Percentiles rank a stretch among this genome's conserved stretches.
These are phyloP conservation scores for Morpho achilles DNA, from an alignment of 2,888 invertebrate species.

Conservation along the genomic window DNA sequence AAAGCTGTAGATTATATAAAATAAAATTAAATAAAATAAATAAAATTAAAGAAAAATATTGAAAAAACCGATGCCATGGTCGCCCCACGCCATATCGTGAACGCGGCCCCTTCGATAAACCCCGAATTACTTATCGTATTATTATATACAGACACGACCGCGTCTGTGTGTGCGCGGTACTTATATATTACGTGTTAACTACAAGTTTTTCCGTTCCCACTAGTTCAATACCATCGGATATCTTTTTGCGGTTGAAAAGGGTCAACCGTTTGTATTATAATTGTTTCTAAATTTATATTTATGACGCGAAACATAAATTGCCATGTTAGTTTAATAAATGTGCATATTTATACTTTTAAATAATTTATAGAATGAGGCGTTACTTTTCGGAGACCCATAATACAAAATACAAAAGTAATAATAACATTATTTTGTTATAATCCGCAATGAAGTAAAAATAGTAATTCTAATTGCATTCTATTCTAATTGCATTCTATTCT, in stretches of 20 bases:
- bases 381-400: too few relatives aligned
- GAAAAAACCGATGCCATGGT: constrained; percentile 32
- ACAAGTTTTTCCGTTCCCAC: constrained; percentile 29
- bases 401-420: too few relatives aligned
- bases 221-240: constrained; percentile 16
- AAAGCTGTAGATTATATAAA: too few relatives aligned
- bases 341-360: neutral
- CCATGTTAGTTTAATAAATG: neutral
- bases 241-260: constrained; percentile 15
- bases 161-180: constrained; percentile 17
- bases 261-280: constrained; percentile 11
- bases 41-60: neutral
- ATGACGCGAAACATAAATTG: too few relatives aligned
- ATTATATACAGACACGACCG: constrained; percentile 46
- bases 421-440: too few relatives aligned
- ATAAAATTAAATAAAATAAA: neutral
- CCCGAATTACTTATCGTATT: constrained; percentile 71
- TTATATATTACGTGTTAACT: constrained; percentile 19
- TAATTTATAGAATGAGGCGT: too few relatives aligned
- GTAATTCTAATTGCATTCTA: too few relatives aligned
- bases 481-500: too few relatives aligned
- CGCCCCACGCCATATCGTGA: constrained; percentile 45
- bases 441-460: too few relatives aligned
- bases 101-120: constrained; percentile 65
- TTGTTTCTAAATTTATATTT: constrained; percentile 5